Conservation (phyloP, 2,113 vertebrate species). For the Ptychochromis oligacanthus region DNA sequence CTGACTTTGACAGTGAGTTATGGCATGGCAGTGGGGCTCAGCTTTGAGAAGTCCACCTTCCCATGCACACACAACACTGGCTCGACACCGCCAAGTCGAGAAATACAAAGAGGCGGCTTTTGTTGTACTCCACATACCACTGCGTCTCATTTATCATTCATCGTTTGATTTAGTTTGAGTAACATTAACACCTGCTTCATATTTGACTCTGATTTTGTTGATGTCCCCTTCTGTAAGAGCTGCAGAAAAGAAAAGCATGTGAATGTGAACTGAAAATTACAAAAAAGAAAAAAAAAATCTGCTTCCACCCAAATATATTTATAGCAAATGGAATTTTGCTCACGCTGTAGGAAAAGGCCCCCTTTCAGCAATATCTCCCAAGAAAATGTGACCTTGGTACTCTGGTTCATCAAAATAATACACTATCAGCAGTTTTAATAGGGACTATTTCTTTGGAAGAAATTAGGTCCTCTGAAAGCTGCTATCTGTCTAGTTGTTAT, state of each 20-base stretch:
- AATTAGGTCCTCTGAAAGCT: neutral
- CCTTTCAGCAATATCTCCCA: conserved; percentile 1
- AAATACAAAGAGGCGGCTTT: conserved; percentile 62
- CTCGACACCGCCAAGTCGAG: conserved; percentile 46
- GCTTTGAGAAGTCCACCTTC: conserved; percentile 72
- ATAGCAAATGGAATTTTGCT: neutral
- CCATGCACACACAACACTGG: conserved; percentile 32
- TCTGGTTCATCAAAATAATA: conserved; percentile 9
- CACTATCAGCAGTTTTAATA: neutral
- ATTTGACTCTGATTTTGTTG: conserved; percentile 33
- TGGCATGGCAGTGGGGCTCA: conserved; percentile 61
- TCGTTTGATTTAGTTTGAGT: conserved; percentile 26
- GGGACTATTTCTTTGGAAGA: neutral
- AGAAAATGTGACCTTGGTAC: conserved; percentile 9
- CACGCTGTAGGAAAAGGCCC: neutral
- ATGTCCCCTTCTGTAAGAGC: neutral
- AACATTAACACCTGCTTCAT: conserved; percentile 45
- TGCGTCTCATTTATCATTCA: conserved; percentile 60
- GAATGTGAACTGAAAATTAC: neutral
- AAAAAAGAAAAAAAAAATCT: neutral
- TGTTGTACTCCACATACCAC: conserved; percentile 54
- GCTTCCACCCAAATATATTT: neutral
- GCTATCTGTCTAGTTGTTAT: neutral
- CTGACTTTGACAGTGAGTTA: conserved; percentile 74
- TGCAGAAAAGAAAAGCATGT: neutral